Evolutionary conservation across 2,113 vertebrate genomes (phyloP).

Genomic region (Thomomys bottae): DNA sequence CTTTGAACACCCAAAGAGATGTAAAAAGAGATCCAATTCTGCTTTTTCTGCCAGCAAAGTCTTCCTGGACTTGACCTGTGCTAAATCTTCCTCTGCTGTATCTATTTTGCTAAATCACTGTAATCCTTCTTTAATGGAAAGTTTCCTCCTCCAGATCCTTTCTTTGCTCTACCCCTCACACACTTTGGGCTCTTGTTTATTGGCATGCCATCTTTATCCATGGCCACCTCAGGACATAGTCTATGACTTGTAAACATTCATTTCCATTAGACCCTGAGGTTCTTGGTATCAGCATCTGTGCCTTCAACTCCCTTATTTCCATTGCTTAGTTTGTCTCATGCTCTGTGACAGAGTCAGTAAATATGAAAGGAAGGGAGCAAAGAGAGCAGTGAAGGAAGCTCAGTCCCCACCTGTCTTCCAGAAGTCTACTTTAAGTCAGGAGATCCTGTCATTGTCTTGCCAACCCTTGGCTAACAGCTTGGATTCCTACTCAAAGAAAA

Average conservation of each 20-base stretch:
- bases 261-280: not conserved
- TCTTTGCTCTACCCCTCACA: not conserved
- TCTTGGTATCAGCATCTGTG: not conserved
- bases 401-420: not conserved
- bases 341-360: not conserved
- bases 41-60: not conserved
- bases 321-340: not conserved
- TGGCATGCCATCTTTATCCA: not conserved
- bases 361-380: conserved; percentile 12
- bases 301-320: not conserved
- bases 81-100: not conserved
- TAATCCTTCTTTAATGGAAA: not conserved
- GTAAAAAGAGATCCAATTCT: not conserved
- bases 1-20: too few species aligned
- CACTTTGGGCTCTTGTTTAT: not conserved
- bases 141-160: not conserved
- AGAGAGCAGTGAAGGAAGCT: not conserved
- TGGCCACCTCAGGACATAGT: not conserved
- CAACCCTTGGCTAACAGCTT: not conserved
- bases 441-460: not conserved
- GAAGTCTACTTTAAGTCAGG: not conserved
- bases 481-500: conserved; percentile 1
- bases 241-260: not conserved
- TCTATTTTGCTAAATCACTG: not conserved
- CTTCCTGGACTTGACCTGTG: not conserved